Conservation (phyloP, 2,113 vertebrate genomes). For the Heteronetta atricapilla region DNA sequence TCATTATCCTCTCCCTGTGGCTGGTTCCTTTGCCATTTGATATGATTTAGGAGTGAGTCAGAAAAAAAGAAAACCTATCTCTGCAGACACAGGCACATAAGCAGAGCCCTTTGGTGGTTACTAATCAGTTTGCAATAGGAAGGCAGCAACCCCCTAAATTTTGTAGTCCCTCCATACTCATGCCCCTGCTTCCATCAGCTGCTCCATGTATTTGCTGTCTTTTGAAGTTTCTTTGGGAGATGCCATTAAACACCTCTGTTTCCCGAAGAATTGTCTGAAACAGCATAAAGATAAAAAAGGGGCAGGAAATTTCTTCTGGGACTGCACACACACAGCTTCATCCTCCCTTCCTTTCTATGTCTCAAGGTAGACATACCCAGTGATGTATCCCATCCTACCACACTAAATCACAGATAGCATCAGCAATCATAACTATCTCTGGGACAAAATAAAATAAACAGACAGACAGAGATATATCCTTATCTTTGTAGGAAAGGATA, state of each 20-base stretch:
- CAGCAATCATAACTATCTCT: neutral
- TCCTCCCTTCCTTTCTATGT: neutral
- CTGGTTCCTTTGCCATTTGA: neutral
- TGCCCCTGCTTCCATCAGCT: neutral
- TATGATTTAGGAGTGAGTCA: neutral
- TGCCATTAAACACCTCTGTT: neutral
- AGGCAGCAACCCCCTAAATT: neutral
- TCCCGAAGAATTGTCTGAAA: neutral
- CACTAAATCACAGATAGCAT: neutral
- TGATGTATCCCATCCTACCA: neutral
- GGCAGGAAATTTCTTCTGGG: neutral
- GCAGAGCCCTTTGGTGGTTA: neutral
- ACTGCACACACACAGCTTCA: neutral
- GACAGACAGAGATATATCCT: neutral
- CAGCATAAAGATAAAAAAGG: neutral
- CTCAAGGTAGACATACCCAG: rapidly evolving
- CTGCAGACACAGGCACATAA: neutral
- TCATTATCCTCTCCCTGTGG: neutral
- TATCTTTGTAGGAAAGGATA: neutral
- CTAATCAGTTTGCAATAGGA: neutral
- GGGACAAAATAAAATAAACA: neutral
- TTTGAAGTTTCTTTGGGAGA: neutral
- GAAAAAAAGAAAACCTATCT: neutral
- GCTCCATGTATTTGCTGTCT: neutral
- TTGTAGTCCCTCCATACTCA: neutral